Base-by-base conservation (phyloP, 2,113 vertebrate species). In the Bubo bubo region DNA sequence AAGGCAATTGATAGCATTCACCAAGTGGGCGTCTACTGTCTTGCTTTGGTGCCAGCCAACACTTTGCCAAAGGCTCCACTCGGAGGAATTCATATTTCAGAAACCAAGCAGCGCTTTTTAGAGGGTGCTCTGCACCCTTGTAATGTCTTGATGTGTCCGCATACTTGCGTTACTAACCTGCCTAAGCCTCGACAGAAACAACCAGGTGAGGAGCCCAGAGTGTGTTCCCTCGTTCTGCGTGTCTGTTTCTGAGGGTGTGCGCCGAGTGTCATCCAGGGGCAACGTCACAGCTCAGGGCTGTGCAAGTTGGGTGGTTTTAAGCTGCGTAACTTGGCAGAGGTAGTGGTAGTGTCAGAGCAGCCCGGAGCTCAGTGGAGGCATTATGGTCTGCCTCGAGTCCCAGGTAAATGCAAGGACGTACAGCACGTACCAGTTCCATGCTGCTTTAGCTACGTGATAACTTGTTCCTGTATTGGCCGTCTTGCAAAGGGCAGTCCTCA, bases 1-100 rank as follows among this genome's bases (percentile, higher is more conserved):
- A 91, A 99, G 99, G 99, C 99, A 13, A 99, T 99, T 47, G 99
- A 99, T 98, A 99, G 99, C 97, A 99, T 99, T 97, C 99, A 99
- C 95, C 99, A 99, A 97, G 99, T 99, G 10, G 99, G 99, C 20
- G 98, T 99, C 53, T 99, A 99, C 97, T 99, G 99, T 79, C 97
- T 99, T 95, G 99, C 99, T 19, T 97, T 99, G 97, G 99, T 99
- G 63, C 99, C 99, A n/a, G 99, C 99, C 86, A 99, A 99, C 98
- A 99, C 99, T 8, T 98, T 99, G 86, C 99, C 99, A 88, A 99
- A 99, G 96, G 99, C 99, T 74, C 99, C 99, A 0, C 98, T 99
- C 0, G 99, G 99, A 21, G 99, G 99, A 63, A 99, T 99, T 95
- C 99, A 99, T 55, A 98, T 99, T 96, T 99, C 99, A 30, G 99